phyloP scores from a whole-genome alignment of 2,797 vertebrate species.

The Pangasius sanitwongsei region DNA sequence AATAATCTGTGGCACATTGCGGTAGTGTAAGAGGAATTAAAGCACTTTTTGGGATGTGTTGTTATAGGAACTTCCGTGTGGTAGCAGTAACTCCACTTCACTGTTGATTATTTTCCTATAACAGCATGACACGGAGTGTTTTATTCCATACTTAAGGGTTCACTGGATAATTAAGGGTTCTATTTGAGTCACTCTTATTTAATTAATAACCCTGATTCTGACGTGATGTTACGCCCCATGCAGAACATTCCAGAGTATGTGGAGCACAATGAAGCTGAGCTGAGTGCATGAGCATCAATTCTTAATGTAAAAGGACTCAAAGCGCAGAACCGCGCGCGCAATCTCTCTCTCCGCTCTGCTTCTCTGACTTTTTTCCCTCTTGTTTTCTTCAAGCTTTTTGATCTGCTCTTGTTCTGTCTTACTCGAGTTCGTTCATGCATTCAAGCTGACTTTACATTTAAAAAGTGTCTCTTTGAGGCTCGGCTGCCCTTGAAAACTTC shows the following conservation, averaged over 20 bases:
- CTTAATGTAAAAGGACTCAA: constrained; percentile 10
- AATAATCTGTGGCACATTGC: too few species aligned
- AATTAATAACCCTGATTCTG: background rate
- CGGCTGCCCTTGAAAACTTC: constrained; percentile 20
- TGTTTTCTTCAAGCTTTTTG: constrained; percentile 22
- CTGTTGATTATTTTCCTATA: background rate
- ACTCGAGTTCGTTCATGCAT: constrained; percentile 30
- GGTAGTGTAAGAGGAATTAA: background rate
- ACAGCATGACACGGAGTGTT: background rate
- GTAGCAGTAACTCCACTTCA: too few species aligned
- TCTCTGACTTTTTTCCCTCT: constrained; percentile 31
- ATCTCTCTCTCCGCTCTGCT: constrained; percentile 18
- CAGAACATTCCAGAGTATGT: background rate
- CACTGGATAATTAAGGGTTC: background rate
- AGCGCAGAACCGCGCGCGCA: background rate
- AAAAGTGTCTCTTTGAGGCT: constrained; percentile 24
- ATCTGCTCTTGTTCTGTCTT: constrained; percentile 34
- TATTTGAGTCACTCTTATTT: background rate
- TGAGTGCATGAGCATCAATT: constrained; percentile 2
- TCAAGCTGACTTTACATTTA: constrained; percentile 52
- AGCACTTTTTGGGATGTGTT: background rate
- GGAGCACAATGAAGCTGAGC: constrained; percentile 6
- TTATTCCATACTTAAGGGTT: background rate
- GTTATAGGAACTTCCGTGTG: background rate
- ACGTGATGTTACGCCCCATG: background rate